A percentile compares a stretch with the other conserved stretches of the same genome.
These are phyloP conservation scores for Adelognathus sp. DNA, from an alignment of 2,888 invertebrate genomes.

Conservation along the genomic window DNA sequence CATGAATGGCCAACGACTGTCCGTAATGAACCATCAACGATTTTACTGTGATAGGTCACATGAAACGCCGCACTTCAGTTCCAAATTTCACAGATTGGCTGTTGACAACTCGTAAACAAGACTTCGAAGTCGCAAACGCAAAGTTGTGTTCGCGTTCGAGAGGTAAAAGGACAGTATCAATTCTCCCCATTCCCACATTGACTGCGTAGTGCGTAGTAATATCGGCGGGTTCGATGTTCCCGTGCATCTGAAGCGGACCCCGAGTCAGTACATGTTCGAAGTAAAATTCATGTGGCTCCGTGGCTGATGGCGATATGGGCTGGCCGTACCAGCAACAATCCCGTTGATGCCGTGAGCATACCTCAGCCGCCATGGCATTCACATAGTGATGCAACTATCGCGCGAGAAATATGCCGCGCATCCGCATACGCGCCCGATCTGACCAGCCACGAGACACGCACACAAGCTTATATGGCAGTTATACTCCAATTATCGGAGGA, in stretches of 20 bases:
- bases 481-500: constrained; percentile 34
- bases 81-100: background rate
- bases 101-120: background rate
- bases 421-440: constrained; percentile 20
- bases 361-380: constrained; percentile 34
- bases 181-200: background rate
- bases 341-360: constrained; percentile 33
- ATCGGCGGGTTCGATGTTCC: background rate
- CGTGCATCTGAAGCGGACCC: background rate
- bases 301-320: background rate
- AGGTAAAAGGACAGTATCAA: background rate
- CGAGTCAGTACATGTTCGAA: constrained; percentile 16
- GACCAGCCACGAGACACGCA: constrained; percentile 9
- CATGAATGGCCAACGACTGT: background rate
- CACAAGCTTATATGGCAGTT: constrained; percentile 29
- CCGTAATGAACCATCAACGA: background rate
- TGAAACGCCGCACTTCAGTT: background rate
- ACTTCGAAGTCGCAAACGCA: background rate
- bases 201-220: background rate
- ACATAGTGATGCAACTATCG: constrained; percentile 43
- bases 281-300: background rate
- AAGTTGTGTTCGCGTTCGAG: background rate
- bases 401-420: constrained; percentile 49
- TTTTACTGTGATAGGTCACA: background rate
- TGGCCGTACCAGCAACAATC: background rate